Conservation (phyloP, 2,113 vertebrate species). For the Sylvilagus bachmani region DNA sequence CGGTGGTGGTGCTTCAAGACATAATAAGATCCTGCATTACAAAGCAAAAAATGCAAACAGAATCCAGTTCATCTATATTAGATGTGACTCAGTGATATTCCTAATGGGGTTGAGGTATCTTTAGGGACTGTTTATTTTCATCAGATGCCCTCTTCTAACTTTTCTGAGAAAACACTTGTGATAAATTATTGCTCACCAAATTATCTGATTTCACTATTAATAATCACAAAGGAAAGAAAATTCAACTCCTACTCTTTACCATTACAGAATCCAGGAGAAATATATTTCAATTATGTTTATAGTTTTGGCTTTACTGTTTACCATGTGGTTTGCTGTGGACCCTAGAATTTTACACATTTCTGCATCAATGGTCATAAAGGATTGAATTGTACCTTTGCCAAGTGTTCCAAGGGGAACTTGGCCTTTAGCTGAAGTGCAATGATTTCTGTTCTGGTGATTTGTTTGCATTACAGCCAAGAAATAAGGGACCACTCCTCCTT, state of each 20-base stretch:
- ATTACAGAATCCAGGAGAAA: not conserved
- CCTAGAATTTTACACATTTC: slow-evolving; percentile 7
- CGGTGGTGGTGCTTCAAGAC: not conserved
- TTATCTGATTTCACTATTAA: slow-evolving; percentile 41
- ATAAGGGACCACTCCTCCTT: not conserved
- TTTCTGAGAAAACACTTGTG: slow-evolving; percentile 11
- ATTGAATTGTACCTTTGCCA: slow-evolving; percentile 43
- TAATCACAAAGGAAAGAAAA: not conserved
- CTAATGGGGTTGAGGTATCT: not conserved
- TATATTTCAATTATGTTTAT: not conserved
- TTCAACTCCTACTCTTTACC: slow-evolving; percentile 25
- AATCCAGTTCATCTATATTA: not conserved
- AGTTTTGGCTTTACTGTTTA: not conserved
- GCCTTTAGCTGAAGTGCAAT: not conserved
- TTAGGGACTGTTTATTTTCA: slow-evolving; percentile 27
- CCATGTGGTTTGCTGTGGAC: not conserved
- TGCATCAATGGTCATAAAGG: not conserved
- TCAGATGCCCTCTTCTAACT: not conserved
- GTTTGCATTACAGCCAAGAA: slow-evolving; percentile 42
- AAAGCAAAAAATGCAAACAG: not conserved
- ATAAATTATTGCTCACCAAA: slow-evolving; percentile 37
- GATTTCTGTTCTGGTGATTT: not conserved
- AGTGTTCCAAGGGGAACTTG: not conserved
- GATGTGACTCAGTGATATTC: not conserved
- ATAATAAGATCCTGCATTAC: not conserved